Base-by-base conservation (phyloP, 2,888 invertebrate genomes). In the Conistra vaccinii region DNA sequence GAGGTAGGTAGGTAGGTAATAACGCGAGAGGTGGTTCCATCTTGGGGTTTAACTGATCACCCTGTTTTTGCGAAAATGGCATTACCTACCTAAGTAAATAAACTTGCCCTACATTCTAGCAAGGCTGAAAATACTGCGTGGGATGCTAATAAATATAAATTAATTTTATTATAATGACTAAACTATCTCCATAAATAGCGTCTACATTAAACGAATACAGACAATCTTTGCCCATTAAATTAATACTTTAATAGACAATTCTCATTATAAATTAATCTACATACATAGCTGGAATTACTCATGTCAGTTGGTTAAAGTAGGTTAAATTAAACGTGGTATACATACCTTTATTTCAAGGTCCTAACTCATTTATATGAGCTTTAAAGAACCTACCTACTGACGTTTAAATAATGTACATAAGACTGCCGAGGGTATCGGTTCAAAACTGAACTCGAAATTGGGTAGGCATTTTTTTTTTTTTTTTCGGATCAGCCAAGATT, bases 221-320 rank as follows among this genome's bases (percentile, higher is more conserved):
- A 60, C n/a, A 67, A 77, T 61, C 35, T 53, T 51, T 80, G 60
- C 35, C 65, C 23, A 73, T 78, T 63, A 72, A 51, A 80, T 77
- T 42, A 23, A n/a, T 35, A 62, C 51, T 80, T 42, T 53, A 78
- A 76, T 62, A 57, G 55, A 42, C 80, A 72, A 42, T 32, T 32
- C 48, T 73, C 20, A 57, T 77, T 62, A 72, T 72, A 62, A 62
- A 57, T 62, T 39, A 17, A 80, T 80, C 57, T 66, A 74, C 45
- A 48, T 80, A 53, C 51, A 60, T 78, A 39, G 45, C 55, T 60
- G 14, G 42, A 80, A 66, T 80, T 60, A 60, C 58, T 80, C 51
- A 65, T 65, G 74, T 80, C 75, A 69, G 48, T 76, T 32, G 26
- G 39, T 5, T 35, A 32, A 69, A 76, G 39, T 77, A 63, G 82